phyloP scores from a whole-genome alignment of 2,888 invertebrate species.

The Andrena marginata region DNA sequence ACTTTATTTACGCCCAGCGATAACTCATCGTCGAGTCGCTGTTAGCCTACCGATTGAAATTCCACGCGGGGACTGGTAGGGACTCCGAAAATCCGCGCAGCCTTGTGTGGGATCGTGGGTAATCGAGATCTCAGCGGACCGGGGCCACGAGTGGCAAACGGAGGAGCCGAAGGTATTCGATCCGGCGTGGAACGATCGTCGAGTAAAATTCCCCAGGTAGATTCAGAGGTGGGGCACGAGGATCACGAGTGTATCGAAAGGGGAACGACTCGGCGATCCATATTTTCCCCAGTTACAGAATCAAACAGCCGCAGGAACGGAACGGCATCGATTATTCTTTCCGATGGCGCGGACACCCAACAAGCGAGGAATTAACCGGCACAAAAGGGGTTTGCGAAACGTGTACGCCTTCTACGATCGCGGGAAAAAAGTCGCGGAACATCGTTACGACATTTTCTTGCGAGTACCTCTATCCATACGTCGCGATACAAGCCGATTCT shows the following conservation, averaged over 20 bases:
- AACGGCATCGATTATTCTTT: constrained; percentile 40
- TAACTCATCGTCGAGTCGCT: constrained; percentile 31
- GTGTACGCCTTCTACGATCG: constrained; percentile 54
- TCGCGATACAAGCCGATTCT: constrained; percentile 63
- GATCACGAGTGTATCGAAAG: background rate
- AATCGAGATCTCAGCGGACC: background rate
- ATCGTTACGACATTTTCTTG: constrained; percentile 70
- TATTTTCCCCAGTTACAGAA: background rate
- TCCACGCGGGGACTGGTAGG: background rate
- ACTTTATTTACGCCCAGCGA: constrained; percentile 41
- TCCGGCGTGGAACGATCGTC: too few species aligned
- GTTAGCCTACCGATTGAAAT: constrained; percentile 25
- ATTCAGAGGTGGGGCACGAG: background rate
- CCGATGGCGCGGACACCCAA: constrained; percentile 24
- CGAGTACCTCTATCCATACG: constrained; percentile 54
- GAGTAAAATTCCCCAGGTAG: too few species aligned
- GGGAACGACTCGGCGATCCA: constrained; percentile 10
- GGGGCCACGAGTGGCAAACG: too few species aligned
- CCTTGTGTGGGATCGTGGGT: background rate
- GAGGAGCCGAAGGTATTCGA: too few species aligned
- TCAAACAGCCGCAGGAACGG: constrained; percentile 19
- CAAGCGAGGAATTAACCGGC: constrained; percentile 54
- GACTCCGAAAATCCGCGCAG: background rate
- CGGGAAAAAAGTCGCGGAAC: constrained; percentile 59
- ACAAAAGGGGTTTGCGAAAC: constrained; percentile 65